A percentile compares a stretch with the other conserved stretches of the same genome.
phyloP scores from a whole-genome alignment of 2,797 vertebrate species.

The Pelodytes ibericus region DNA sequence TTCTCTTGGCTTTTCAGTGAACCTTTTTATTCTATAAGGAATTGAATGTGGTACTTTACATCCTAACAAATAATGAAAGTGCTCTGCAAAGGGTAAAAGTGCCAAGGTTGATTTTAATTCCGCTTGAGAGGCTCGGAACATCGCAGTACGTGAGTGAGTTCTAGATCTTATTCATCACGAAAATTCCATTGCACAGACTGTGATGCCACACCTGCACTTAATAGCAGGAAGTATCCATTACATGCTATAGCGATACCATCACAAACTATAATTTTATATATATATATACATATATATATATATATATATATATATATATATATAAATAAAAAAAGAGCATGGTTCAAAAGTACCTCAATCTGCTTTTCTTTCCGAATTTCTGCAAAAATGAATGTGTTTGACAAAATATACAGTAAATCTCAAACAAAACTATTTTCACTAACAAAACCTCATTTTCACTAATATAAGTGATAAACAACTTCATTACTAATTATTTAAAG shows the following conservation, averaged over 20 bases:
- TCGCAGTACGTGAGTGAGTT: neutral
- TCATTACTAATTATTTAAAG: too few relatives aligned
- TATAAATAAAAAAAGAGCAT: too few relatives aligned
- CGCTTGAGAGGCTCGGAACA: neutral
- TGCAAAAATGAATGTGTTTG: too few relatives aligned
- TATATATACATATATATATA: too few relatives aligned
- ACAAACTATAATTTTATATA: too few relatives aligned
- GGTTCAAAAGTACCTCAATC: too few relatives aligned
- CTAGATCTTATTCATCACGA: neutral
- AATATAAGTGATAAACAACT: too few relatives aligned
- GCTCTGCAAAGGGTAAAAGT: neutral
- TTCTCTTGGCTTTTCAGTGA: slow-evolving; percentile 1
- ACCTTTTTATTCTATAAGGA: neutral
- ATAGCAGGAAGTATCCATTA: neutral
- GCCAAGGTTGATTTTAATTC: neutral
- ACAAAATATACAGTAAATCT: too few relatives aligned
- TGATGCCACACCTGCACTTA: neutral
- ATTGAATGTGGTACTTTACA: neutral
- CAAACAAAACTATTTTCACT: too few relatives aligned
- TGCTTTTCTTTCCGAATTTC: too few relatives aligned
- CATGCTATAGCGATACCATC: neutral
- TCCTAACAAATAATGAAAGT: slow-evolving; percentile 3
- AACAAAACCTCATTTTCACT: too few relatives aligned
- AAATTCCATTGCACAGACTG: neutral
- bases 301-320: too few relatives aligned